These are phyloP conservation scores for Oligia latruncula DNA, from an alignment of 2,888 invertebrate genomes.

Conservation along the genomic window DNA sequence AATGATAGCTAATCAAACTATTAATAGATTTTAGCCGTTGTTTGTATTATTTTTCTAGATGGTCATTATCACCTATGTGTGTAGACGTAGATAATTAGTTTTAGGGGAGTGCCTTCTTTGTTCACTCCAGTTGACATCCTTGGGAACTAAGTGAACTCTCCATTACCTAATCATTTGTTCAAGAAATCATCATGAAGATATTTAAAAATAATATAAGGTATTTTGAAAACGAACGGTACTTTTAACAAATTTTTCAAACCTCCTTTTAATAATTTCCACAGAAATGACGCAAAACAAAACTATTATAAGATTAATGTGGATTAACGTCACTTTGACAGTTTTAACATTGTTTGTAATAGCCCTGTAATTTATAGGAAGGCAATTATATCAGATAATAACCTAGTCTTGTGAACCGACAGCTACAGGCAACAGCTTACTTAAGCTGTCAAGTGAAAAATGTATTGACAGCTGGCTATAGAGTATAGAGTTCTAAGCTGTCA, in stretches of 20 bases:
- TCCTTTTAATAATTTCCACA: slow-evolving; percentile 9
- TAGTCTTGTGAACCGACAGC: slow-evolving; percentile 35
- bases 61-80: neutral
- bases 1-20: slow-evolving; percentile 33
- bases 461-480: slow-evolving; percentile 46
- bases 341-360: slow-evolving; percentile 33
- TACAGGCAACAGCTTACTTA: slow-evolving; percentile 47
- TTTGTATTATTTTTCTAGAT: slow-evolving; percentile 6
- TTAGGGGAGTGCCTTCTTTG: neutral
- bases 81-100: neutral
- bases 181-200: neutral
- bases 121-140: neutral
- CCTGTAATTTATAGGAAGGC: slow-evolving; percentile 39
- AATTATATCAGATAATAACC: slow-evolving; percentile 52
- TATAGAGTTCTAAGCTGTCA: slow-evolving; percentile 38
- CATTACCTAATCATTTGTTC: neutral
- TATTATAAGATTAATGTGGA: slow-evolving; percentile 39
- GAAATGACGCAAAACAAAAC: slow-evolving; percentile 28
- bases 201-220: neutral
- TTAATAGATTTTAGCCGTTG: neutral
- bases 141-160: too few species aligned
- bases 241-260: neutral
- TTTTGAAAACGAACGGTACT: neutral
- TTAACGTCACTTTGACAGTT: slow-evolving; percentile 37
- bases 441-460: slow-evolving; percentile 51